These are phyloP conservation scores for Platalea minor DNA, from an alignment of 2,797 vertebrate genomes.

Conservation along the genomic window DNA sequence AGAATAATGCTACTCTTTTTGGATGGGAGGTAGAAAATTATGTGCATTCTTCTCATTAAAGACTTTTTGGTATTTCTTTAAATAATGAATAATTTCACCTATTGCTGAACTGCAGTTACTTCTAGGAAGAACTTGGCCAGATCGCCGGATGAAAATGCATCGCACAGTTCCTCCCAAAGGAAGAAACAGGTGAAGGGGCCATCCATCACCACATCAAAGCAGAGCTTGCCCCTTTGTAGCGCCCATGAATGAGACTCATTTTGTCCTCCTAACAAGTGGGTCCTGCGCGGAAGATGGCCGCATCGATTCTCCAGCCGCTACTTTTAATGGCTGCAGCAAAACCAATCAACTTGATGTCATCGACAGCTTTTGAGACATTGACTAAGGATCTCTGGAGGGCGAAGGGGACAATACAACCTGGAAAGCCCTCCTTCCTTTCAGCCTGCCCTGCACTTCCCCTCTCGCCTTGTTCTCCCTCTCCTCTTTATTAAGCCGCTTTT, in stretches of 20 bases:
- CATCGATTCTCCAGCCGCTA: not conserved
- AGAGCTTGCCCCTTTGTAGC: not conserved
- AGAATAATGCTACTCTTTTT: not conserved
- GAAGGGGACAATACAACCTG: conserved; percentile 28
- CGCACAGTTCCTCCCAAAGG: not conserved
- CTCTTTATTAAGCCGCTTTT: conserved; percentile 57
- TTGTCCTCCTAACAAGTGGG: not conserved
- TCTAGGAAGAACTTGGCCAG: not conserved
- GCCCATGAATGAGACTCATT: not conserved
- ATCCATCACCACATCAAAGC: conserved; percentile 37
- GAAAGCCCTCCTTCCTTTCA: conserved; percentile 32
- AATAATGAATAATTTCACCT: not conserved
- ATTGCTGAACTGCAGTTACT: not conserved
- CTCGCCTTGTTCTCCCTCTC: conserved; percentile 30
- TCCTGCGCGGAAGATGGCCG: not conserved
- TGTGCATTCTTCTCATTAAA: not conserved
- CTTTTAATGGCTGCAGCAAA: conserved; percentile 20
- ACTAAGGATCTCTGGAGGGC: not conserved
- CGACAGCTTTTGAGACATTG: conserved; percentile 16
- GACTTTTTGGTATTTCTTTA: fast-evolving
- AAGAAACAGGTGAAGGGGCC: conserved; percentile 35
- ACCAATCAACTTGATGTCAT: conserved; percentile 55
- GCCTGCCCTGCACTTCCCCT: conserved; percentile 48
- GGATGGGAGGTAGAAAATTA: not conserved
- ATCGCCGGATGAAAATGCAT: not conserved